Evolutionary conservation across 1,140 invertebrate species (phyloP), one percentile per base, ranked within the genome.

Genomic region (Brachionus rubens): DNA sequence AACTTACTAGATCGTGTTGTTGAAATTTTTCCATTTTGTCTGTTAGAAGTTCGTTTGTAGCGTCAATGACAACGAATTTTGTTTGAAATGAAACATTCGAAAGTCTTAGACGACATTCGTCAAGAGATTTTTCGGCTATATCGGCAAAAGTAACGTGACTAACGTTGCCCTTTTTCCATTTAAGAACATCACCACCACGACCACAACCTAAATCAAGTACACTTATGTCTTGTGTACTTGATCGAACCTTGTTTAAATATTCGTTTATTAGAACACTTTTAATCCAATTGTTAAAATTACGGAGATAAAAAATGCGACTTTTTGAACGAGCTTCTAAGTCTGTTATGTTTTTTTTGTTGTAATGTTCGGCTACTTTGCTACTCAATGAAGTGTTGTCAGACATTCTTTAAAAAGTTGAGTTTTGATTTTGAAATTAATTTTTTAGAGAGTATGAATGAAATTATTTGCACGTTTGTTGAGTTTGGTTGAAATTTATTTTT

Each of bases 241-340:
- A 82, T 82, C 77, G 40, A 79, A 78, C 16, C 1, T 12, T 33
- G 47, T 56, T 43, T 77, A 83, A 82, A 56, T n/a, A 54, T 77
- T 86, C 82, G 89, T 89, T 88, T 79, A 99, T 97, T 0, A 96
- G 85, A 86, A 94, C 92, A 83, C 92, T 91, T 86, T 99, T 99
- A 7, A 97, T 90, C 96, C 96, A 99, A 84, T 99, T 99, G 83
- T 99, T 98, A 81, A 98, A 96, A 85, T 97, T 98, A 78, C 96
- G 88, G 85, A 98, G 87, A 81, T 91, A 90, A 80, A 93, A 91
- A 78, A 99, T 98, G 24, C 91, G 88, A 46, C 94, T 96, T 80
- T 92, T 88, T 77, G 88, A 89, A 59, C 96, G 86, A 77, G 90
- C 88, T 50, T 30, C 68, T 12, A 72, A 33, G 19, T 72, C 46